phyloP scores from a whole-genome alignment of 2,888 invertebrate genomes.

The Silvanus unidentatus region DNA sequence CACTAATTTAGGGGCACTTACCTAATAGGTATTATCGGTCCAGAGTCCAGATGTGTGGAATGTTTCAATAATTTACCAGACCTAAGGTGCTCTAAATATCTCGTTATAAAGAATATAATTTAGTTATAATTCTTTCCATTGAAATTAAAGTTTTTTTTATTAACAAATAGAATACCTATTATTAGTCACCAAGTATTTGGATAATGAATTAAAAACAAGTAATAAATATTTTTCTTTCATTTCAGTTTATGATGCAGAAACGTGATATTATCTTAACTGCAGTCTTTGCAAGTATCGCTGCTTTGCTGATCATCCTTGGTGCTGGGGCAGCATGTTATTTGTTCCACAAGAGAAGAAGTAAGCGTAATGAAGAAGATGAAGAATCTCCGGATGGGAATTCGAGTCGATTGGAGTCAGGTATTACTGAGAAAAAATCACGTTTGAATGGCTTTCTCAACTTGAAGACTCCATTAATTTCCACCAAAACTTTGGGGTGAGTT shows the following conservation, averaged over 20 bases:
- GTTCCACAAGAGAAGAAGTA: slow-evolving; percentile 51
- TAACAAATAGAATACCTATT: too few relatives aligned
- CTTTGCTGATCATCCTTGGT: slow-evolving; percentile 53
- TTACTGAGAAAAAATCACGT: slow-evolving; percentile 52
- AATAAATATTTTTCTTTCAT: slow-evolving; percentile 14
- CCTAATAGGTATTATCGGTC: too few relatives aligned
- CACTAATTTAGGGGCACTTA: too few relatives aligned
- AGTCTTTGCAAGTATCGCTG: slow-evolving; percentile 58
- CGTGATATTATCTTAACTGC: slow-evolving; percentile 60
- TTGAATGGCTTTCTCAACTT: slow-evolving; percentile 64
- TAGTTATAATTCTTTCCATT: too few relatives aligned
- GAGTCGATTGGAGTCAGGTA: slow-evolving; percentile 45
- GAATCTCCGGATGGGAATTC: slow-evolving; percentile 49
- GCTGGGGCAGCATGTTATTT: slow-evolving; percentile 54
- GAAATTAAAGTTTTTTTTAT: too few relatives aligned
- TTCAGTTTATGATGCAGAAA: slow-evolving; percentile 65
- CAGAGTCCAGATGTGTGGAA: too few relatives aligned
- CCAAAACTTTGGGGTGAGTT: slow-evolving; percentile 70
- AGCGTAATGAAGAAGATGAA: slow-evolving; percentile 46
- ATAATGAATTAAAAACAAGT: too few relatives aligned
- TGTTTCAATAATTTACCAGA: too few relatives aligned
- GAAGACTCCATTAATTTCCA: slow-evolving; percentile 68
- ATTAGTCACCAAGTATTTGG: too few relatives aligned
- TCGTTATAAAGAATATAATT: too few relatives aligned
- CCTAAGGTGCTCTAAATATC: too few relatives aligned